phyloP scores from a whole-genome alignment of 2,888 invertebrate genomes.

The Orgyia antiqua region DNA sequence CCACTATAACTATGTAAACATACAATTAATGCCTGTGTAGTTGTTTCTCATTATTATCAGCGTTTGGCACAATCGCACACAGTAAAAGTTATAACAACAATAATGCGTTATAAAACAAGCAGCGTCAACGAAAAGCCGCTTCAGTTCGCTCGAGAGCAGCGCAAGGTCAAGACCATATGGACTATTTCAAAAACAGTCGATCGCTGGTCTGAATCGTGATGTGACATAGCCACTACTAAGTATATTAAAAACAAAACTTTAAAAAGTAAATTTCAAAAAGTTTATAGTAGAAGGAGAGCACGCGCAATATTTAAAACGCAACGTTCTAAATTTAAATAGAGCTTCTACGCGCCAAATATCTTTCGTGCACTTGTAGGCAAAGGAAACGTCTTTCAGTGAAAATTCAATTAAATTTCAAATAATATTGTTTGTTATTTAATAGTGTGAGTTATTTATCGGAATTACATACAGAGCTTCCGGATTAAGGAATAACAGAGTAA shows the following conservation, averaged over 20 bases:
- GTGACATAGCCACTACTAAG: conserved; percentile 43
- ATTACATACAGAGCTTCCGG: conserved; percentile 23
- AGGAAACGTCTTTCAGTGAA: conserved; percentile 5
- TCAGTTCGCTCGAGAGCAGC: conserved; percentile 59
- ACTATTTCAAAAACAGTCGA: conserved; percentile 61
- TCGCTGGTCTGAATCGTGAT: conserved; percentile 45
- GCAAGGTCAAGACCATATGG: conserved; percentile 71
- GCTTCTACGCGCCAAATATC: conserved; percentile 31
- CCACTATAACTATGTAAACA: conserved; percentile 6
- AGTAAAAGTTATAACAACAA: conserved; percentile 72
- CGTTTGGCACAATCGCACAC: conserved; percentile 25
- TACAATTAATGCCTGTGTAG: conserved; percentile 4
- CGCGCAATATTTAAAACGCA: conserved; percentile 26
- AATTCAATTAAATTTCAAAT: no score
- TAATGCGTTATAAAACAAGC: conserved; percentile 70
- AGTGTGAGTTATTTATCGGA: neutral
- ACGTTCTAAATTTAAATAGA: conserved; percentile 51
- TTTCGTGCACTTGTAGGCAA: conserved; percentile 33
- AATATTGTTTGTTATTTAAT: no score
- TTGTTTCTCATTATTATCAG: conserved; percentile 17
- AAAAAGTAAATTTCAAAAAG: conserved; percentile 5
- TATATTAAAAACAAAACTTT: conserved; percentile 23
- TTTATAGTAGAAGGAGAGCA: conserved; percentile 7
- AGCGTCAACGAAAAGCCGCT: conserved; percentile 58
- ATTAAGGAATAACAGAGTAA: conserved; percentile 32